Conservation (phyloP, 2,888 invertebrate genomes). For the Epirrhoe alternata region DNA sequence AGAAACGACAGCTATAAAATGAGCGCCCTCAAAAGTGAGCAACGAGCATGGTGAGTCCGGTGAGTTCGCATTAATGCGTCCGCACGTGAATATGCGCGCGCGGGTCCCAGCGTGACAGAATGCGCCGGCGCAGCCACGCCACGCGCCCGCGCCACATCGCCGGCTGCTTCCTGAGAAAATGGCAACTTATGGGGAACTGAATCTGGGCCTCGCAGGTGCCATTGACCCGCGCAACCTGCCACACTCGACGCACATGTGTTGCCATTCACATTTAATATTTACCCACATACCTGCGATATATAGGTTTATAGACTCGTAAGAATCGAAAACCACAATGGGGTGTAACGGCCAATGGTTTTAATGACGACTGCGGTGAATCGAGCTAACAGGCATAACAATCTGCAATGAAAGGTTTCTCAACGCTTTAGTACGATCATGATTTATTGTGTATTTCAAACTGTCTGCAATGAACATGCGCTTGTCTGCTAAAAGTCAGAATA, state of each 20-base stretch:
- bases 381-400: conserved; percentile 46
- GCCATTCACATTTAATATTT: conserved; percentile 76
- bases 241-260: conserved; percentile 70
- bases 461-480: conserved; percentile 16
- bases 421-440: conserved; percentile 29
- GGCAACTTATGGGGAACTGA: conserved; percentile 82
- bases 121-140: conserved; percentile 60
- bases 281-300: conserved; percentile 64
- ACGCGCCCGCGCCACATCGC: conserved; percentile 53
- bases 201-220: conserved; percentile 79
- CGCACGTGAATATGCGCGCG: conserved; percentile 77
- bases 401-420: conserved; percentile 38
- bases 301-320: conserved; percentile 67
- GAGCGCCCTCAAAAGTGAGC: conserved; percentile 62
- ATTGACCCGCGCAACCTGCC: conserved; percentile 75
- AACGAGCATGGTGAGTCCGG: conserved; percentile 63
- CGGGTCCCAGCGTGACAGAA: conserved; percentile 79
- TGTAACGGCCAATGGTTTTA: conserved; percentile 55
- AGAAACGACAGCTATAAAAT: conserved; percentile 63
- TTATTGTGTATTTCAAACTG: conserved; percentile 25
- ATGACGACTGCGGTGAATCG: conserved; percentile 55
- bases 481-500: conserved; percentile 6
- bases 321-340: conserved; percentile 64
- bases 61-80: conserved; percentile 76
- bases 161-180: conserved; percentile 80